Base-by-base conservation (phyloP, 2,113 vertebrate species). In the Porphyrio hochstetteri region DNA sequence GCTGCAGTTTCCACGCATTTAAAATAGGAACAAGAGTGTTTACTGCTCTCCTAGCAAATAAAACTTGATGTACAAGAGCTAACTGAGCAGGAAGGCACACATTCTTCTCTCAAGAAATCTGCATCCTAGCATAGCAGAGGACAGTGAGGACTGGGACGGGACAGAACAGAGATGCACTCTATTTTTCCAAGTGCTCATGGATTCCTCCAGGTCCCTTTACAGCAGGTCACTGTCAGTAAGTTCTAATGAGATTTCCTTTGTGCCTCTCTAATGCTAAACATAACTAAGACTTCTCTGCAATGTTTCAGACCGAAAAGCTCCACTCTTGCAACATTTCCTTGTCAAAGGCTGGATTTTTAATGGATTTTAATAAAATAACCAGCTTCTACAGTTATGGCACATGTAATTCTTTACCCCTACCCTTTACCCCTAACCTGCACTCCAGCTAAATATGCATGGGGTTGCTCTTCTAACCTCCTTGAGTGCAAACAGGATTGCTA, bases 31-130 rank as follows among this genome's bases (percentile, higher is more conserved):
- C 68, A 78, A 35, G 65, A 82, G 64, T 20, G 52, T 95, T 88
- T 90, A 76, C 33, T 88, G 64, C 80, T 85, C 88, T 93, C 94
- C 82, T 40, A 72, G 88, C 85, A 96, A 93, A 94, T 94, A 93
- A 96, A 96, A 64, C 0, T 1, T 70, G 92, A 74, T 71, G 38
- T 16, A 5, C 57, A 88, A 63, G 81, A 83, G 63, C 75, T 70
- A 86, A 59, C 28, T 20, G 72, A 83, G 71, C 63, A 82, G 77
- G 78, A 29, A 74, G 88, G 88, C 59, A 90, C 78, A 88, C 82
- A 77, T 31, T 31, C 55, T 67, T 53, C 82, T 69, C 82, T 46
- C 50, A 88, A 60, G 75, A 88, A 93, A 89, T 67, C 84, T 69
- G 61, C 78, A 75, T 80, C 85, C 90, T 74, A 28, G 23, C 53